Evolutionary conservation across 2,113 vertebrate genomes (phyloP).

Genomic region (Macquaria ambigua): DNA sequence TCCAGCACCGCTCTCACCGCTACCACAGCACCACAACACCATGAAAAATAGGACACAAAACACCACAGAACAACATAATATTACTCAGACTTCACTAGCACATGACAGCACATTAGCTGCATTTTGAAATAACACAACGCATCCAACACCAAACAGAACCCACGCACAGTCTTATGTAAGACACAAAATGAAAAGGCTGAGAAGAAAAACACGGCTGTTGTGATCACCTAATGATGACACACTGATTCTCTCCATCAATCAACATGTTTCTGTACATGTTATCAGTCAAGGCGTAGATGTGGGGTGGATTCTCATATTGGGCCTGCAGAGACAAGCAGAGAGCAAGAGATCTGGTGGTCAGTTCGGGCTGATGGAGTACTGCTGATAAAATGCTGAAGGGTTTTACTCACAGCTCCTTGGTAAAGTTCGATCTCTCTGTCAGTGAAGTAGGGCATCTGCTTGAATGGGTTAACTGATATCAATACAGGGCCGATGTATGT

Average conservation of each 20-base stretch:
- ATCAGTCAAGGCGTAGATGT: constrained; percentile 96
- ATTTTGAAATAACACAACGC: background rate
- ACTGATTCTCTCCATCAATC: constrained; percentile 96
- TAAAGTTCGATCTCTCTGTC: constrained; percentile 95
- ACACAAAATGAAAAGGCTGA: background rate
- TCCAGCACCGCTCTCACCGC: constrained; percentile 96
- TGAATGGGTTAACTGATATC: constrained; percentile 98
- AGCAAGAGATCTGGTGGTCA: background rate
- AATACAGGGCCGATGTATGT: constrained; percentile 96
- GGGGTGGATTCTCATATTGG: constrained; percentile 98
- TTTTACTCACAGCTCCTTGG: constrained; percentile 94
- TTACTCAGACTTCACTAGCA: background rate
- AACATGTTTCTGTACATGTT: constrained; percentile 99
- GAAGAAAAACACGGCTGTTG: background rate
- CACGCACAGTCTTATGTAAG: background rate
- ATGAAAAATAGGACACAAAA: background rate
- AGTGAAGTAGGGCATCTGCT: constrained; percentile 99
- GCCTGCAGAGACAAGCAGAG: constrained; percentile 82
- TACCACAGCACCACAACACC: constrained; percentile 52
- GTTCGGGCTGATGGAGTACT: too few species aligned
- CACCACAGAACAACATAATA: background rate
- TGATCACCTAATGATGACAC: constrained; percentile 91
- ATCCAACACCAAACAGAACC: too few species aligned
- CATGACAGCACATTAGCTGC: accelerated
- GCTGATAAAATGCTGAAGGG: accelerated